A percentile compares a stretch with the other conserved stretches of the same genome.
Evolutionary conservation across 2,113 vertebrate genomes (phyloP).

Genomic region (Isurus oxyrinchus): DNA sequence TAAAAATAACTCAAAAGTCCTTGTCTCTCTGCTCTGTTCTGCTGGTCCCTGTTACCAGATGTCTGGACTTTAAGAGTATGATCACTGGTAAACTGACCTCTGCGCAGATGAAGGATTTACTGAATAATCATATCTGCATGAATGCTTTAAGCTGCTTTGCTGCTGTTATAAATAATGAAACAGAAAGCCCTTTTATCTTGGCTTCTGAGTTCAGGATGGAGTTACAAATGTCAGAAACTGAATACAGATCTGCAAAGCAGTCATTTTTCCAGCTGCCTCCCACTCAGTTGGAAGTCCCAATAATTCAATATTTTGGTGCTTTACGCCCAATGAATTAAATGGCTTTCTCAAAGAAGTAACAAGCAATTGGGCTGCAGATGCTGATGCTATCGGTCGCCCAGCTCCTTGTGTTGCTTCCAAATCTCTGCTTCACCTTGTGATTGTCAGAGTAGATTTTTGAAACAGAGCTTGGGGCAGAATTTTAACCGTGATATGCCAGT

Average conservation of each 20-base stretch:
- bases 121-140: constrained; percentile 17
- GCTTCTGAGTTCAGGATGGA: background rate
- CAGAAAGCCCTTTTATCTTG: background rate
- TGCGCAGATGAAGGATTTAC: constrained; percentile 14
- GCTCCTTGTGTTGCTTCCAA: background rate
- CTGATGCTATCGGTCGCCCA: background rate
- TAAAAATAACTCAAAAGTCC: background rate
- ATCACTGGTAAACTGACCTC: background rate
- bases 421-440: background rate
- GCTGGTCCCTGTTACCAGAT: background rate
- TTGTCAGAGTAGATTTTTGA: background rate
- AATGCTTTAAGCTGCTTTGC: constrained; percentile 25
- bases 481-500: background rate
- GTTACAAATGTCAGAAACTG: background rate
- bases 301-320: background rate
- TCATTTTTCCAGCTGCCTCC: background rate
- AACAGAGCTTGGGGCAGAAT: background rate
- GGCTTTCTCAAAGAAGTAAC: background rate
- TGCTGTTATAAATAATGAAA: constrained; percentile 21
- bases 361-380: background rate
- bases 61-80: background rate
- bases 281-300: background rate
- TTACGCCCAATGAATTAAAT: background rate
- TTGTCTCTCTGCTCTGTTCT: background rate
- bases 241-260: background rate